These are phyloP conservation scores for Unio pictorum DNA, from an alignment of 2,888 invertebrate species.

Conservation along the genomic window DNA sequence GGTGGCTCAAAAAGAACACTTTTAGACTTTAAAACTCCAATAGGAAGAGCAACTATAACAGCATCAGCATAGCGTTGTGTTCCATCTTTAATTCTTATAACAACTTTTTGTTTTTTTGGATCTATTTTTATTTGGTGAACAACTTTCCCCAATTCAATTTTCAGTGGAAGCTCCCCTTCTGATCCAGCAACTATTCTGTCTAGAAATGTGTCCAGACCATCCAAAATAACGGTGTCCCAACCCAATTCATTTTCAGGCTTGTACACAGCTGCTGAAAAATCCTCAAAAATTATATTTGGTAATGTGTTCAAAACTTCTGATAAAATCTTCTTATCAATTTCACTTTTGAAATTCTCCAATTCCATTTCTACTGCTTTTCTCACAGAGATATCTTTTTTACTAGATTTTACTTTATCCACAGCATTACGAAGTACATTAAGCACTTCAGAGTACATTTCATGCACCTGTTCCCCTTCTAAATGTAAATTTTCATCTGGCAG, in stretches of 20 bases:
- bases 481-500: conserved; percentile 28
- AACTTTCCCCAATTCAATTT: conserved; percentile 48
- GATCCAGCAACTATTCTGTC: conserved; percentile 56
- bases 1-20: conserved; percentile 52
- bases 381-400: conserved; percentile 41
- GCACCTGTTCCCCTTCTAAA: conserved; percentile 1
- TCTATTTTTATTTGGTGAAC: conserved; percentile 53
- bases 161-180: conserved; percentile 44
- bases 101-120: conserved; percentile 39
- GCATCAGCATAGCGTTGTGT: conserved; percentile 48
- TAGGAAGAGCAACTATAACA: conserved; percentile 59
- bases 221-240: conserved; percentile 50
- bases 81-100: conserved; percentile 50
- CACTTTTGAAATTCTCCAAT: conserved; percentile 10
- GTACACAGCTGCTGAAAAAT: conserved; percentile 47
- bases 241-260: conserved; percentile 49
- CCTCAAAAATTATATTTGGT: conserved; percentile 15
- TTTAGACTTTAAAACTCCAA: conserved; percentile 42
- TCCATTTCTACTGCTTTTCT: conserved; percentile 35
- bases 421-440: conserved; percentile 36
- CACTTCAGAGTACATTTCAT: conserved; percentile 25
- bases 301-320: conserved; percentile 23
- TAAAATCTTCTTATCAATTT: conserved; percentile 10
- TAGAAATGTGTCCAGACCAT: conserved; percentile 51
- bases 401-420: conserved; percentile 25